Base-by-base conservation (phyloP, 2,888 invertebrate genomes). In the Hanleya hanleyi region DNA sequence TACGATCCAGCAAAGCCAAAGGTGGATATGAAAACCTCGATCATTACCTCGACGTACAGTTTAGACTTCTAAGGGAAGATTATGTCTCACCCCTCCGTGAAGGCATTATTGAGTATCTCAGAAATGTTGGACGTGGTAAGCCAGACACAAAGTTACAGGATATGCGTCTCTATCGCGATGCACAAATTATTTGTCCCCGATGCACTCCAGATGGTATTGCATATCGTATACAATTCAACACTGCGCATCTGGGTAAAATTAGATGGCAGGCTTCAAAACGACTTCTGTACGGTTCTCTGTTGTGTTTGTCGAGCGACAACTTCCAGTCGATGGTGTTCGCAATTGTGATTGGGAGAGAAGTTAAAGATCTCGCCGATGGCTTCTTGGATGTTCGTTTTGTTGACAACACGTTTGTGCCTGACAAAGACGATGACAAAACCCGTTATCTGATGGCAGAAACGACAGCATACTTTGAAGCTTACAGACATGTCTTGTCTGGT, bases 391-490 rank as follows among this genome's bases (percentile, higher is more conserved):
- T 87, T 2, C 74, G 77, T n/a, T 85, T 86, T 75, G 82, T 83
- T 41, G 47, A 76, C 1, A 71, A 74, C 1, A 33, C 61, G 29
- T 64, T 70, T 5, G 51, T 51, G 4, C 67, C 74, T 38, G 15
- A 61, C 6, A 67, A 70, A 26, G 29, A 78, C 5, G 15, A 73
- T 9, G 41, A 75, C 2, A 75, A 79, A 26, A 68, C 70, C 9
- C 71, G 73, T 15, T 87, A 83, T 71, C 73, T 93, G 0, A 95
- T 96, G 94, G 92, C 95, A 1, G 95, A 96, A 87, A 94, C 95
- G 68, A 94, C 93, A 67, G 94, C 95, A 0, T 96, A 94, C 88
- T 96, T 96, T 86, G 96, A 96, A 85, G 95, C 96, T 0, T 96
- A 96, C 86, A 92, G 94, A 77, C 94, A 94, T 84, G 95, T 95